A percentile compares a stretch with the other conserved stretches of the same genome.
Evolutionary conservation across 2,797 vertebrate genomes (phyloP).

Genomic region (Vespertilio murinus): DNA sequence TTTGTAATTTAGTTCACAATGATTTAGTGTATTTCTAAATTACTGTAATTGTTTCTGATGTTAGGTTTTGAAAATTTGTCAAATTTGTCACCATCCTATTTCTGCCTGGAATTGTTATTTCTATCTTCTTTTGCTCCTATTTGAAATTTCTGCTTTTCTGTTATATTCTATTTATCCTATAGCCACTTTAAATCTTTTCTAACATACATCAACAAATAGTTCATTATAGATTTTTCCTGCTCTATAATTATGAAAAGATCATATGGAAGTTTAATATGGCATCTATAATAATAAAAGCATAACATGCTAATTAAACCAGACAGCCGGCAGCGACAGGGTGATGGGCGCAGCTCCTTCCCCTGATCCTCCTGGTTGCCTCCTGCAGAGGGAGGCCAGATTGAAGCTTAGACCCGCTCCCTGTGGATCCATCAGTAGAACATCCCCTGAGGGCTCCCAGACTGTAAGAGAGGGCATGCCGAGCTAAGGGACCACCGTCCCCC

Average conservation of each 20-base stretch:
- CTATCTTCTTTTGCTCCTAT: neutral
- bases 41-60: slow-evolving; percentile 56
- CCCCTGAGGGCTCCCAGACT: too few species aligned
- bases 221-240: neutral
- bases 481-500: too few species aligned
- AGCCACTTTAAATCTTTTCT: neutral
- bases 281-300: too few species aligned
- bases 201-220: neutral
- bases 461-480: too few species aligned
- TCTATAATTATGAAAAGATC: slow-evolving; percentile 3
- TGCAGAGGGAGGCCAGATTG: too few species aligned
- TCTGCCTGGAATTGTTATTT: neutral
- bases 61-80: slow-evolving; percentile 49
- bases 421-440: too few species aligned
- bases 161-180: slow-evolving; percentile 31
- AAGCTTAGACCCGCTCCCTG: too few species aligned
- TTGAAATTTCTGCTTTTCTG: slow-evolving; percentile 29
- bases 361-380: too few species aligned
- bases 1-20: slow-evolving; percentile 25
- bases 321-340: too few species aligned
- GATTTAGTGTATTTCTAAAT: slow-evolving; percentile 54
- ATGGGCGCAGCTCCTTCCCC: too few species aligned
- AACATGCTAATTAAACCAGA: too few species aligned
- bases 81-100: neutral
- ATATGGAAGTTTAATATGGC: neutral